Base-by-base conservation (phyloP, 2,888 invertebrate genomes). In the Caenorhabditis sp. region DNA sequence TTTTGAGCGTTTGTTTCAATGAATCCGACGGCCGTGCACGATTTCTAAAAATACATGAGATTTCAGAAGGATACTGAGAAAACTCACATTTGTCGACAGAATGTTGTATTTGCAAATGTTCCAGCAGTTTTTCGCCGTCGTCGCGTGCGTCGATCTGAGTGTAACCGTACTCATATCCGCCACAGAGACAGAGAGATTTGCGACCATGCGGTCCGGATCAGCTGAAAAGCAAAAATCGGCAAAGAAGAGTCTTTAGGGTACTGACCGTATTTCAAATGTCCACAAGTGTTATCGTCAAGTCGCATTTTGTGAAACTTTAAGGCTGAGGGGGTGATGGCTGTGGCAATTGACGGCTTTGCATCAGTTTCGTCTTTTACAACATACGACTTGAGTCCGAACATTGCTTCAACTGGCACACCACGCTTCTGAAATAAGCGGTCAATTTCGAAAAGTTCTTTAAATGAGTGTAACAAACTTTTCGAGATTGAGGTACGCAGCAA, bases 301-400 rank as follows among this genome's bases (percentile, higher is more conserved):
- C 55, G 45, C 26, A 32, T 24, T 22, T 41, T 58, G 41, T 50
- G 50, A 20, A 32, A 56, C 13, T 39, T 35, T 9, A 9, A 2
- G n/a, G n/a, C n/a, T n/a, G n/a, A n/a, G n/a, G n/a, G n/a, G n/a
- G n/a, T n/a, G n/a, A n/a, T n/a, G n/a, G n/a, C n/a, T n/a, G n/a
- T n/a, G n/a, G n/a, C n/a, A n/a, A n/a, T n/a, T n/a, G n/a, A n/a
- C n/a, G n/a, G n/a, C n/a, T n/a, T n/a, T n/a, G n/a, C n/a, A n/a
- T n/a, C n/a, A n/a, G n/a, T n/a, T n/a, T n/a, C n/a, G n/a, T n/a
- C n/a, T n/a, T n/a, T n/a, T n/a, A n/a, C n/a, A 24, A 32, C 20
- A 15, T 70, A 70, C 20, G 53, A 37, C 24, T 70, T 70, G 20
- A 59, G 53, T 2, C 70, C 70, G 26, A 70, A 70, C 70, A 70